Evolutionary conservation across 2,113 vertebrate genomes (phyloP).

Genomic region (Erythrolamprus reginae): DNA sequence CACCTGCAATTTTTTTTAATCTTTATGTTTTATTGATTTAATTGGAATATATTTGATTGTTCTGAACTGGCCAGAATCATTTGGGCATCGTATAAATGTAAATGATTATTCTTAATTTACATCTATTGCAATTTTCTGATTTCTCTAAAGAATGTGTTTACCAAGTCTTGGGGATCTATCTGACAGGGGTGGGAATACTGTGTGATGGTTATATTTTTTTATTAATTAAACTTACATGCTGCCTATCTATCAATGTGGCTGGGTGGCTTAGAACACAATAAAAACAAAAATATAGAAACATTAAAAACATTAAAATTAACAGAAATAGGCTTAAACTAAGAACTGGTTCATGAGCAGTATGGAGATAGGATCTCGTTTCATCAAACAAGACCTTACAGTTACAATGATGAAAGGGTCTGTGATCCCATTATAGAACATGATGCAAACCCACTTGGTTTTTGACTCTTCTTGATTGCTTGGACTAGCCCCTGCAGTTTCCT

Average conservation of each 20-base stretch:
- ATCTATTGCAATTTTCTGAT: neutral
- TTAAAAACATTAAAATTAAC: neutral
- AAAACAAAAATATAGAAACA: neutral
- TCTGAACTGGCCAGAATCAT: neutral
- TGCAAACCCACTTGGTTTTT: neutral
- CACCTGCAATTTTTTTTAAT: neutral
- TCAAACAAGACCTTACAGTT: neutral
- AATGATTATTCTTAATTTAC: neutral
- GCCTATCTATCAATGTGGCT: neutral
- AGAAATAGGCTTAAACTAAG: neutral
- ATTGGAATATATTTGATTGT: neutral
- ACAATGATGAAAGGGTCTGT: neutral
- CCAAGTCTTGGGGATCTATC: neutral
- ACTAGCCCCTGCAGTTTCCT: neutral
- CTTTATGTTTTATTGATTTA: neutral
- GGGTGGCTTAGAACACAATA: neutral
- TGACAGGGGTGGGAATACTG: neutral
- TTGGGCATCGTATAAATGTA: neutral
- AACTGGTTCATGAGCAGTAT: neutral
- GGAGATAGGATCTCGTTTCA: neutral
- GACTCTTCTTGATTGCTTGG: neutral
- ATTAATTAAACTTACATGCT: neutral
- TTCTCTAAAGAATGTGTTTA: neutral
- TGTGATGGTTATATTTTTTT: neutral
- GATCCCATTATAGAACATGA: neutral